These are phyloP conservation scores for Hafferia zeledoni DNA, from an alignment of 2,797 vertebrate species.

Conservation along the genomic window DNA sequence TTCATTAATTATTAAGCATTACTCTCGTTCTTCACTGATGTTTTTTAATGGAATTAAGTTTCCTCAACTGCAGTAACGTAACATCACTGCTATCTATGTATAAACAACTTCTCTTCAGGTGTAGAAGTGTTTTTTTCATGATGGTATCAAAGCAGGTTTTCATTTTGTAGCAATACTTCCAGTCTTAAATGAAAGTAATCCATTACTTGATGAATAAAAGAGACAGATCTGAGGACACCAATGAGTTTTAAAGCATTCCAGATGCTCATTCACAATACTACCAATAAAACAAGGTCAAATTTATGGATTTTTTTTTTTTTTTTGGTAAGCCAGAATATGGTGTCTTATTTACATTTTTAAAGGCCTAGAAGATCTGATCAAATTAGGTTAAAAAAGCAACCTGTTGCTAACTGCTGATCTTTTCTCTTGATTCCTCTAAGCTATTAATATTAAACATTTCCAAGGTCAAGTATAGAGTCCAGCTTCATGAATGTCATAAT, in stretches of 20 bases:
- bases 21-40: constrained; percentile 80
- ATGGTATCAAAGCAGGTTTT: constrained; percentile 83
- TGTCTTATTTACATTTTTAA: neutral
- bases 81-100: constrained; percentile 90
- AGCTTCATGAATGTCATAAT: neutral
- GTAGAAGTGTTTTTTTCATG: constrained; percentile 87
- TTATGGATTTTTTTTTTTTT: neutral
- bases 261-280: neutral
- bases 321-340: neutral
- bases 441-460: neutral
- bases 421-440: neutral
- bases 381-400: neutral
- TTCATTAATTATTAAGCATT: constrained; percentile 83
- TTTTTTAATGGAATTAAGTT: constrained; percentile 81
- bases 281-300: constrained; percentile 8
- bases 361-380: neutral
- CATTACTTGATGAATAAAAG: constrained; percentile 54
- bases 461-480: neutral
- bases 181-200: constrained; percentile 62
- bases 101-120: constrained; percentile 86
- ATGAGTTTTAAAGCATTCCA: neutral
- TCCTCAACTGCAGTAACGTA: constrained; percentile 88
- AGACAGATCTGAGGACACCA: constrained; percentile 17
- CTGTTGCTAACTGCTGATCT: neutral
- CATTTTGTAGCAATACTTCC: constrained; percentile 55